Percentiles rank a stretch among this genome's conserved stretches.
Conservation (phyloP, 2,888 invertebrate genomes). For the Macrophya annulata region DNA sequence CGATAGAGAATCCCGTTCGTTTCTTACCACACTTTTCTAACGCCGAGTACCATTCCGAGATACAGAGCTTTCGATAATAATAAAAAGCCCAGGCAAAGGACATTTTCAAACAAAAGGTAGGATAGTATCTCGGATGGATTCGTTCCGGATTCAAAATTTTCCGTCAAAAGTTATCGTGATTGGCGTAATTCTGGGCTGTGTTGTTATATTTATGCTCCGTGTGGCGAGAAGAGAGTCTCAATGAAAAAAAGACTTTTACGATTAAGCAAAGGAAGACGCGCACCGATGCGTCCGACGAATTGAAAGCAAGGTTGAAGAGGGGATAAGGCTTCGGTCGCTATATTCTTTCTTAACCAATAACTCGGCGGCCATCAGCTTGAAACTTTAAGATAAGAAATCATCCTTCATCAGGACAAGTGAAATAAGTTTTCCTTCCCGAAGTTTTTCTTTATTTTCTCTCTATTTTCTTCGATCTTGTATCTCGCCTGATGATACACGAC, state of each 20-base stretch:
- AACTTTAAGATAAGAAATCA: constrained; percentile 54
- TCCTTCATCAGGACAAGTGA: constrained; percentile 52
- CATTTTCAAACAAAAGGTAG: constrained; percentile 17
- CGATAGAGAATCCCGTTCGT: constrained; percentile 9
- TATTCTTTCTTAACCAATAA: constrained; percentile 26
- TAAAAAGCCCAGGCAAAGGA: background rate
- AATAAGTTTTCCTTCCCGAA: constrained; percentile 25
- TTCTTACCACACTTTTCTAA: background rate
- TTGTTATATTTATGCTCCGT: constrained; percentile 26
- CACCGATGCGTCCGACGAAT: constrained; percentile 6
- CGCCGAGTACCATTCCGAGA: constrained; percentile 1
- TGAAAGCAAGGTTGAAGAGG: background rate
- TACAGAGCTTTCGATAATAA: constrained; percentile 25
- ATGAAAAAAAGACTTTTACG: constrained; percentile 24
- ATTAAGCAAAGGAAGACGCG: constrained; percentile 26
- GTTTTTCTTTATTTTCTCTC: constrained; percentile 43
- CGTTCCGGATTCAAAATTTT: constrained; percentile 32
- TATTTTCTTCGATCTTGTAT: constrained; percentile 45
- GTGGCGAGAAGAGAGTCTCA: constrained; percentile 1
- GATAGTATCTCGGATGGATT: constrained; percentile 30
- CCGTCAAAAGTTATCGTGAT: constrained; percentile 12
- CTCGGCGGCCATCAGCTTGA: constrained; percentile 23
- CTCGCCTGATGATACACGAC: constrained; percentile 47
- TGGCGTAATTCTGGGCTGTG: constrained; percentile 19
- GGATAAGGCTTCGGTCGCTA: constrained; percentile 1